Conservation (phyloP, 2,888 invertebrate genomes). For the Apodemia zela region DNA sequence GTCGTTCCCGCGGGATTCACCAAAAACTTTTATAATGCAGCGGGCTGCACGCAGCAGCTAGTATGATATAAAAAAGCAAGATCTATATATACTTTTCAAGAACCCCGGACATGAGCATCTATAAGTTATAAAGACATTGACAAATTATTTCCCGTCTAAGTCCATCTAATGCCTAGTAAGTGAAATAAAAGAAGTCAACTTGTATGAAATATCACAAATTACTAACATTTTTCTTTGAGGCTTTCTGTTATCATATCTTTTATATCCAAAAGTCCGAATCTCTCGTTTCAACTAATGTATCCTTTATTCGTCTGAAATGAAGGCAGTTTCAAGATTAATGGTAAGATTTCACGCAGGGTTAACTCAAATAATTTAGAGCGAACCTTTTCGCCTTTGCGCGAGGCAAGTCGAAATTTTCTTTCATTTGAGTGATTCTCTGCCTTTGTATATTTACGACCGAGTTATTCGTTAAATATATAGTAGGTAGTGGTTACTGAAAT, state of each 20-base stretch:
- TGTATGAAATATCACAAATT: conserved; percentile 15
- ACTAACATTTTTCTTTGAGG: conserved; percentile 21
- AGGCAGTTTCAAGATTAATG: conserved; percentile 53
- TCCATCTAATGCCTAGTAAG: neutral
- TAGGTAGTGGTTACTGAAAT: neutral
- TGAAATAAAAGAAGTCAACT: conserved; percentile 21
- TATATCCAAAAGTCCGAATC: conserved; percentile 25
- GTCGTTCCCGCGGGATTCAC: no score
- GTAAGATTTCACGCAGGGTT: conserved; percentile 57
- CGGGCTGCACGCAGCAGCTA: no score
- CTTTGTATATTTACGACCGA: conserved; percentile 11
- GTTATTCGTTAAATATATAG: conserved; percentile 3
- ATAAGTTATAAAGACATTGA: no score
- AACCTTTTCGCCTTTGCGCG: conserved; percentile 40
- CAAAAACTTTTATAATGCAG: no score
- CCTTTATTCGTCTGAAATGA: conserved; percentile 30
- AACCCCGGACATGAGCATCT: no score
- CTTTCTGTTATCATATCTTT: conserved; percentile 24
- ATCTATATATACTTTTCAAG: no score
- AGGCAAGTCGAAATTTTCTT: conserved; percentile 19
- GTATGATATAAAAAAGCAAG: no score
- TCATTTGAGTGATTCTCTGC: conserved; percentile 12
- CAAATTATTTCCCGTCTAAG: no score
- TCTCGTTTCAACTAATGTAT: conserved; percentile 36
- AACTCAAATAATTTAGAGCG: conserved; percentile 55